Conservation (phyloP, 2,888 invertebrate genomes). For the Heliconius erato region DNA sequence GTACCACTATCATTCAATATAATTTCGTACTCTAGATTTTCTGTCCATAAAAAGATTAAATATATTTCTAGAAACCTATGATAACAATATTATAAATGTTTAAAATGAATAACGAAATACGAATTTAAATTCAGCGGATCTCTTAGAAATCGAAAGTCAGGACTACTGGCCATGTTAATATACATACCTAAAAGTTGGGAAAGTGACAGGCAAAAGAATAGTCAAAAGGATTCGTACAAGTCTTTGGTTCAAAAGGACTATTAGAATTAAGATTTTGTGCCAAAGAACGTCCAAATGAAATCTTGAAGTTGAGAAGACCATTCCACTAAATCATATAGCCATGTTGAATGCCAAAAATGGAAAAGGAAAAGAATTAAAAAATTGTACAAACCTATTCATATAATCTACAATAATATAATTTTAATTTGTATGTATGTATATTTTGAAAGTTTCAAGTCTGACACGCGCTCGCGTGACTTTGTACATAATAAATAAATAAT, state of each 20-base stretch:
- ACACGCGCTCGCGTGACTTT: conserved; percentile 68
- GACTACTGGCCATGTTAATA: not conserved
- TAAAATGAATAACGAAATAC: not conserved
- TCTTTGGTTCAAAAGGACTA: conserved; percentile 76
- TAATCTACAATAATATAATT: conserved; percentile 5
- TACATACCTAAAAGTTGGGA: not conserved
- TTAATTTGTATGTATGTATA: conserved; percentile 53
- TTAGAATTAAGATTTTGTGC: conserved; percentile 81
- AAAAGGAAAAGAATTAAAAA: conserved; percentile 22
- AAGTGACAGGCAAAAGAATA: conserved; percentile 31
- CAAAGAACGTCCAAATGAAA: conserved; percentile 84
- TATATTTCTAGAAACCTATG: not conserved
- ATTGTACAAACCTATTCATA: conserved; percentile 54
- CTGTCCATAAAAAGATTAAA: not conserved
- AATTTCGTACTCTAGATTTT: not conserved
- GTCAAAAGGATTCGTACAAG: conserved; percentile 46
- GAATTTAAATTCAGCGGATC: not conserved
- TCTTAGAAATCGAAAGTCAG: not conserved
- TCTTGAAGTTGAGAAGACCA: conserved; percentile 69
- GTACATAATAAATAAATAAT: conserved; percentile 70
- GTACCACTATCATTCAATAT: not conserved
- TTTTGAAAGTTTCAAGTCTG: conserved; percentile 55
- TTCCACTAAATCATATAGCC: conserved; percentile 76
- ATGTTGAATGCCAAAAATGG: conserved; percentile 78
- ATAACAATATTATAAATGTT: not conserved